Evolutionary conservation across 2,113 vertebrate genomes (phyloP), one percentile per base, ranked within the genome.

Genomic region (Hippoglossus stenolepis): DNA sequence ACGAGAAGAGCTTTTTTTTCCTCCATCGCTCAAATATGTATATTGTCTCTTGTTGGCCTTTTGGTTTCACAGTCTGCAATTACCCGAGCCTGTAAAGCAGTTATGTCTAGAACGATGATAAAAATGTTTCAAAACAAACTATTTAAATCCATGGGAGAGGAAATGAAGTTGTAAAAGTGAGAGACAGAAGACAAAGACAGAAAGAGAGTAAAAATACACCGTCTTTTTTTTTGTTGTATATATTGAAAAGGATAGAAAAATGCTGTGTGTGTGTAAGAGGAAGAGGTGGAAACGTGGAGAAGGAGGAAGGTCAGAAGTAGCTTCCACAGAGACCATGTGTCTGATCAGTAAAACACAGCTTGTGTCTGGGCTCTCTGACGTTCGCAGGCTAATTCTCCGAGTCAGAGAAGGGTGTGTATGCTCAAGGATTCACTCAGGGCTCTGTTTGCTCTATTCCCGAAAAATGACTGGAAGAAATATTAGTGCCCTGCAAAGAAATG

Each of bases 1-100:
- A 87, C 83, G 83, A 76, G 79, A 89, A 92, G 40, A 90, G 86
- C 84, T 94, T 61, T 51, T 28, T 57, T 70, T 66, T 28, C 21
- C 21, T 26, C 13, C n/a, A 88, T 92, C 93, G 87, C 92, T 95
- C 94, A 95, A 94, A 97, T 96, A 96, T 96, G 95, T 94, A 93
- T 95, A 91, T 93, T 93, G 93, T 89, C 89, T 94, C 85, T 91
- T 82, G 90, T 81, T 86, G 91, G 84, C 67, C 51, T 82, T 80
- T 56, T 68, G 56, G 59, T 92, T 91, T 94, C 88, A 87, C 87
- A 87, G 90, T 80, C 86, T 75, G 93, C 92, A 93, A 94, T 95
- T 91, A 89, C 85, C 82, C 67, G 64, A 77, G 49, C 86, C 86
- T 93, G 93, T 95, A 95, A 96, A 96, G 92, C 87, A 80, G 82